Conservation (phyloP, 2,797 vertebrate species). For the Platyrinchus mystaceus region DNA sequence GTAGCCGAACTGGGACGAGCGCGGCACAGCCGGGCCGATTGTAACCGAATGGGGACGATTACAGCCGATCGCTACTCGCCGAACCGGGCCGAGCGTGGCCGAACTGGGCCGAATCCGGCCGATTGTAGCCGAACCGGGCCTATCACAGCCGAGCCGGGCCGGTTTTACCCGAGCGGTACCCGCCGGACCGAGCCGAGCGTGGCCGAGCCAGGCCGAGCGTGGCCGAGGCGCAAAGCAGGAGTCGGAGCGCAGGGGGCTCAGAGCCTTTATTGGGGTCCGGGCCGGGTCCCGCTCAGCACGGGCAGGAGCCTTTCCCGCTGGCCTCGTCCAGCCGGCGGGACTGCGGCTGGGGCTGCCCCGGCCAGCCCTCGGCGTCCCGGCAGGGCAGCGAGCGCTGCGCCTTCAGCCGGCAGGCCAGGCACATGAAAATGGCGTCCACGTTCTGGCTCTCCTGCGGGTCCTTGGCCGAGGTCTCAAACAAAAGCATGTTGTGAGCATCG, state of each 20-base stretch:
- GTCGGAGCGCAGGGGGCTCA: background rate
- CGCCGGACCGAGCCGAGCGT: background rate
- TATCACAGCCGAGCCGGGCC: background rate
- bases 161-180: background rate
- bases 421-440: conserved; percentile 97
- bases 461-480: conserved; percentile 97
- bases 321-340: conserved; percentile 81
- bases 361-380: conserved; percentile 87
- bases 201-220: background rate
- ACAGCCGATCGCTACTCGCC: too few species aligned
- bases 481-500: conserved; percentile 94
- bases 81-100: background rate
- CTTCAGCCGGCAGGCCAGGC: conserved; percentile 92
- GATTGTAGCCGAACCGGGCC: background rate
- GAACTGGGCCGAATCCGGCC: background rate
- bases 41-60: background rate
- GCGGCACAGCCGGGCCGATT: background rate
- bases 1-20: background rate
- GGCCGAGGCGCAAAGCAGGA: background rate
- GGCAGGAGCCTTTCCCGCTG: conserved; percentile 83
- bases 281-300: conserved; percentile 80
- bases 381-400: conserved; percentile 92
- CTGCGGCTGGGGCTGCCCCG: conserved; percentile 71
- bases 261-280: conserved; percentile 43
- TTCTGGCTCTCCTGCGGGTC: conserved; percentile 96